Conservation (phyloP, 2,888 invertebrate species). For the Zaprionus obscuricornis region DNA sequence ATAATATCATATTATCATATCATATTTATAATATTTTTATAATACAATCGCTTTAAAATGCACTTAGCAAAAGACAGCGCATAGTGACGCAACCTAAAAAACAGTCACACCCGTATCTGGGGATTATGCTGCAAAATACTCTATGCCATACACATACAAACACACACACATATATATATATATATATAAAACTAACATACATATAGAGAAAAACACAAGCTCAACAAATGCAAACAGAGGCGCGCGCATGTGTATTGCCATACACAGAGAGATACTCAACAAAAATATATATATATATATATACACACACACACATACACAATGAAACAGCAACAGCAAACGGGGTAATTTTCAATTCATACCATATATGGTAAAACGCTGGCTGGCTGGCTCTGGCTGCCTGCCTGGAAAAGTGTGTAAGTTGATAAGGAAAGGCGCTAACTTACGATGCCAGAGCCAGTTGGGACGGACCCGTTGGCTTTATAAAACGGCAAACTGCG, state of each 20-base stretch:
- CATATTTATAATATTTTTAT: not conserved
- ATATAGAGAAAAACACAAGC: too few relatives aligned
- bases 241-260: not conserved
- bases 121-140: conserved; percentile 46
- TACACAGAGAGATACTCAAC: conserved; percentile 13
- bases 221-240: too few relatives aligned
- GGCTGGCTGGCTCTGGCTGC: too few relatives aligned
- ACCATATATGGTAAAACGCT: conserved; percentile 84
- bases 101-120: conserved; percentile 38
- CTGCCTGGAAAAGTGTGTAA: conserved; percentile 71
- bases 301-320: conserved; percentile 26
- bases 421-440: conserved; percentile 78
- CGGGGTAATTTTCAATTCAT: conserved; percentile 78
- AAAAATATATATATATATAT: not conserved
- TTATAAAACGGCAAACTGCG: conserved; percentile 81
- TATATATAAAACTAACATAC: too few relatives aligned
- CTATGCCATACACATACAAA: conserved; percentile 12
- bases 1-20: not conserved
- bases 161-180: not conserved
- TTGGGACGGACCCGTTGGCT: conserved; percentile 62
- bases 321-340: conserved; percentile 30
- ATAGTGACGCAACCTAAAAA: conserved; percentile 40
- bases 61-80: conserved; percentile 6
- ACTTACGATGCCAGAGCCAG: conserved; percentile 38
- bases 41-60: not conserved